Percentiles rank a stretch among this genome's conserved stretches.
These are phyloP conservation scores for Toxotes chatareus DNA, from an alignment of 2,113 vertebrate species.

Conservation along the genomic window DNA sequence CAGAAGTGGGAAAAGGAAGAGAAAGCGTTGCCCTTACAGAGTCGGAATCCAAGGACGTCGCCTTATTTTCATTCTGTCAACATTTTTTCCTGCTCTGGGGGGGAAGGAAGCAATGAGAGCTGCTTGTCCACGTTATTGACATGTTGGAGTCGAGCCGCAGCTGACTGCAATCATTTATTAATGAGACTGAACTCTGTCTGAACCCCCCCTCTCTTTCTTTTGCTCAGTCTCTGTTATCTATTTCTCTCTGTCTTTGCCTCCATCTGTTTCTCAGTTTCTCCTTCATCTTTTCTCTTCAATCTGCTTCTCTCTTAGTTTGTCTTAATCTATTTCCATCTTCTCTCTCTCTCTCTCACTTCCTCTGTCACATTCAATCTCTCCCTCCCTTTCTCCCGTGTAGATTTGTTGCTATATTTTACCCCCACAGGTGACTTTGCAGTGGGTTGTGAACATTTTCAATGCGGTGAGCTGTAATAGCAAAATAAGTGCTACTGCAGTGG, in stretches of 20 bases:
- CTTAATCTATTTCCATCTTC: background rate
- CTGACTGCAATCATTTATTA: conserved; percentile 60
- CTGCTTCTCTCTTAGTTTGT: background rate
- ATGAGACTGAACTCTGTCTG: conserved; percentile 65
- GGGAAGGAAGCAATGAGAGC: conserved; percentile 12
- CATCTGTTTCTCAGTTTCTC: background rate
- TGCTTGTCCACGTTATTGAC: conserved; percentile 51
- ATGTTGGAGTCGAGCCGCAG: conserved; percentile 25
- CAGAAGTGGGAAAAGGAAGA: conserved; percentile 1
- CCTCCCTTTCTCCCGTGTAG: background rate
- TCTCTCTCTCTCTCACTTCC: background rate
- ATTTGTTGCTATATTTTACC: background rate
- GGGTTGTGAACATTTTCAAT: conserved; percentile 13
- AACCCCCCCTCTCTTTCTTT: conserved; percentile 32
- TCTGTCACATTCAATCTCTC: background rate
- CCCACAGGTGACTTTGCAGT: conserved; percentile 40
- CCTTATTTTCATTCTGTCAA: conserved; percentile 60
- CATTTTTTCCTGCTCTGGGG: conserved; percentile 24
- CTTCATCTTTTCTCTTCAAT: background rate
- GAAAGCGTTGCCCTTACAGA: conserved; percentile 12
- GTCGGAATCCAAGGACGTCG: conserved; percentile 26
- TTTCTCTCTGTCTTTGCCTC: background rate
- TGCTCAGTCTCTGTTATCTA: background rate
- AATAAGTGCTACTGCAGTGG: conserved; percentile 17
- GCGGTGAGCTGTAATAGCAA: conserved; percentile 9